Percentiles rank a stretch among this genome's conserved stretches.
These are phyloP conservation scores for Xerus rutilus DNA, from an alignment of 2,797 vertebrate species.

Conservation along the genomic window DNA sequence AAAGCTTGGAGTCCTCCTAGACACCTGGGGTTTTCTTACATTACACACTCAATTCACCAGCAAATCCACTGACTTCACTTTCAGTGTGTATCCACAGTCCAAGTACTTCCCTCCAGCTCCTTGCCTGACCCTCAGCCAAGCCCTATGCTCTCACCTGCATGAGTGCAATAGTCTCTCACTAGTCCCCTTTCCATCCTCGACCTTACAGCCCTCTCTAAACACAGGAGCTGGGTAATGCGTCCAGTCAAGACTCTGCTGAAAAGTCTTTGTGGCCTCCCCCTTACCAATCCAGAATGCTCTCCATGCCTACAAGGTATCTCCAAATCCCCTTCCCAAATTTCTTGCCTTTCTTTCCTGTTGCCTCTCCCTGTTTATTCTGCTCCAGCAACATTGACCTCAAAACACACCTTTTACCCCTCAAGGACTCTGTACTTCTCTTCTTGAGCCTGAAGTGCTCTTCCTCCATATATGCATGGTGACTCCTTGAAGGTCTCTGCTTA, in stretches of 20 bases:
- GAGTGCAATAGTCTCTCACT: not conserved
- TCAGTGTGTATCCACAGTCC: not conserved
- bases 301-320: not conserved
- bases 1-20: not conserved
- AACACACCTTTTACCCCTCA: rapidly evolving
- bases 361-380: not conserved
- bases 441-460: not conserved
- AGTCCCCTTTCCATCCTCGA: not conserved
- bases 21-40: not conserved
- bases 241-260: not conserved
- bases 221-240: not conserved
- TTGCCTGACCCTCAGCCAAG: not conserved
- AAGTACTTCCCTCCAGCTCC: not conserved
- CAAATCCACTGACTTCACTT: not conserved
- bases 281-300: not conserved
- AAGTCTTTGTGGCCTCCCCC: not conserved
- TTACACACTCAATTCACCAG: not conserved
- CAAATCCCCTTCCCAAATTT: not conserved
- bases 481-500: not conserved
- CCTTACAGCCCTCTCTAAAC: not conserved
- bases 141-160: not conserved
- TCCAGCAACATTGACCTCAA: not conserved
- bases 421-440: not conserved
- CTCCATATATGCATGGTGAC: not conserved
- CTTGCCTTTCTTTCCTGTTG: not conserved